These are phyloP conservation scores for Ametastegia equiseti DNA, from an alignment of 2,888 invertebrate species.

Conservation along the genomic window DNA sequence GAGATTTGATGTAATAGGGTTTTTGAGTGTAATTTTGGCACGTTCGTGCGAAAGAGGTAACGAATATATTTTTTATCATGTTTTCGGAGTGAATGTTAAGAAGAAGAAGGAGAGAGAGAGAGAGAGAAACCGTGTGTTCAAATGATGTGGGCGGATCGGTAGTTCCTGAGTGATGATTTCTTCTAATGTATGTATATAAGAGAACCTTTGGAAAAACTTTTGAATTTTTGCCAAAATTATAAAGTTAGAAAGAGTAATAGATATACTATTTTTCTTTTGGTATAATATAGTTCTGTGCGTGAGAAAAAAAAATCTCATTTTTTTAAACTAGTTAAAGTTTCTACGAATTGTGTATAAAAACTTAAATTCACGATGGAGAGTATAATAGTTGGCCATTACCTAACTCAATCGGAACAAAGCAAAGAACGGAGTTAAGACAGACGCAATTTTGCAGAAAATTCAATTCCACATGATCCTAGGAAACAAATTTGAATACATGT, in stretches of 20 bases:
- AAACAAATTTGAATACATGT: neutral
- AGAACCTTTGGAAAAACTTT: neutral
- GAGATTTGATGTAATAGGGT: neutral
- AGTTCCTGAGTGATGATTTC: conserved; percentile 8
- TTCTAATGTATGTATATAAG: neutral
- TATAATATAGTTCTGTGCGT: neutral
- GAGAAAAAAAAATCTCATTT: neutral
- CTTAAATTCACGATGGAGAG: too few relatives aligned
- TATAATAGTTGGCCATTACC: too few relatives aligned
- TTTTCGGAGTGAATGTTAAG: neutral
- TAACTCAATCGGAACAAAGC: too few relatives aligned
- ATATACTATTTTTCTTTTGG: neutral
- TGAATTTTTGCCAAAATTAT: conserved; percentile 5
- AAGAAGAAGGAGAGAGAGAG: too few relatives aligned
- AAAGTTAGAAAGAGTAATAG: conserved; percentile 17
- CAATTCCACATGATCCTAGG: too few relatives aligned
- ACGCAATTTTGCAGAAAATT: too few relatives aligned
- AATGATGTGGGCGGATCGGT: neutral
- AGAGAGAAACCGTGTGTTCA: neutral
- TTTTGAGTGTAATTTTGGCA: neutral
- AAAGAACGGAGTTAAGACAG: too few relatives aligned
- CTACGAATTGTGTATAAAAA: too few relatives aligned
- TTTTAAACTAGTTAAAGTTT: neutral
- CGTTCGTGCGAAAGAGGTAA: neutral
- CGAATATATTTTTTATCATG: neutral